Percentiles rank a stretch among this genome's conserved stretches.
Conservation (phyloP, 2,113 vertebrate genomes). For the Vidua macroura region DNA sequence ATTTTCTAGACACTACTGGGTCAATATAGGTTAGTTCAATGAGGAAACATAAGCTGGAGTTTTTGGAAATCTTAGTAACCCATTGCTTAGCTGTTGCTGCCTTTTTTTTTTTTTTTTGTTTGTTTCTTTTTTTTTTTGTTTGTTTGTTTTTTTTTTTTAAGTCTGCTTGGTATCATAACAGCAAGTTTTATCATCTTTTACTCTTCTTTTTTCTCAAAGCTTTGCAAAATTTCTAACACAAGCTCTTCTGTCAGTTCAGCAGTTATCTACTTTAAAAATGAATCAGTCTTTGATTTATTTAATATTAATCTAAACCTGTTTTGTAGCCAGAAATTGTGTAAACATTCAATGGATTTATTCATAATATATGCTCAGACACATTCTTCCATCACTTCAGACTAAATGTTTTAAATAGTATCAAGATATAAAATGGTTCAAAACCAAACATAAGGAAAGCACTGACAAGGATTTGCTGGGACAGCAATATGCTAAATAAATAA, state of each 20-base stretch:
- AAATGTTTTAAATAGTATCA: not conserved
- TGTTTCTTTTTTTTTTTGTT: too few species aligned
- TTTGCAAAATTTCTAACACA: not conserved
- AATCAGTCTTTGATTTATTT: not conserved
- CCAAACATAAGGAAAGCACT: not conserved
- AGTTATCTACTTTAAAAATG: not conserved
- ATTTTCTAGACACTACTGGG: not conserved
- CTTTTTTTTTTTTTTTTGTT: not conserved
- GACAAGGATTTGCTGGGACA: not conserved
- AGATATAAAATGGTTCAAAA: not conserved
- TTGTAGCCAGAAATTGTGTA: not conserved
- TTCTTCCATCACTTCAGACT: not conserved
- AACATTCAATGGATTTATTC: not conserved
- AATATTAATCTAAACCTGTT: not conserved
- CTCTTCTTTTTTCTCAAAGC: not conserved
- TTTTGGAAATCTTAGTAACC: not conserved
- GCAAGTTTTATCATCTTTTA: not conserved
- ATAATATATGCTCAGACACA: not conserved
- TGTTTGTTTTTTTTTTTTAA: not conserved
- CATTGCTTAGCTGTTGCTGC: not conserved
- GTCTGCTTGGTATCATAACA: not conserved
- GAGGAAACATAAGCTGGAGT: not conserved
- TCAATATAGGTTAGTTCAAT: not conserved
- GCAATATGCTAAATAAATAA: slow-evolving; percentile 11
- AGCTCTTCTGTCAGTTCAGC: not conserved